These are phyloP conservation scores for Sebastes schlegelii DNA, from an alignment of 2,113 vertebrate species.

Conservation along the genomic window DNA sequence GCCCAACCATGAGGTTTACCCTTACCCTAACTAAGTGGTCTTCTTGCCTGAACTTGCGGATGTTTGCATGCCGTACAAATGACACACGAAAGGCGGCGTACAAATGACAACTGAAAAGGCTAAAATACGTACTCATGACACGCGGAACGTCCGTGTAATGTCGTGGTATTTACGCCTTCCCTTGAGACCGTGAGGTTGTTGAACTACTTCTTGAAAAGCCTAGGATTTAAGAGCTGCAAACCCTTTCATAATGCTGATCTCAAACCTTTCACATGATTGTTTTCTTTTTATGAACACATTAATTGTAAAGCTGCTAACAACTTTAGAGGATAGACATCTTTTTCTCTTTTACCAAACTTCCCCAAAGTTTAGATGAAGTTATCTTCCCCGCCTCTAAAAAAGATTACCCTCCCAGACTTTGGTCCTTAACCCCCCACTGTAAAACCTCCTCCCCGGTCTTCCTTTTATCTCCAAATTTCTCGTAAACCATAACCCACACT, in stretches of 20 bases:
- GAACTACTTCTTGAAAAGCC: too few species aligned
- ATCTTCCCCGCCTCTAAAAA: constrained; percentile 43
- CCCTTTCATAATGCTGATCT: background rate
- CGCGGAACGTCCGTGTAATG: too few species aligned
- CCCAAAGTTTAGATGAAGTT: constrained; percentile 62
- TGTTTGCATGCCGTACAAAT: too few species aligned
- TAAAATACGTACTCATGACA: too few species aligned
- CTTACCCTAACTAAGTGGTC: too few species aligned
- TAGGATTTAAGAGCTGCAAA: background rate
- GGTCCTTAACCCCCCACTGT: constrained; percentile 50
- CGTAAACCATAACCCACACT: constrained; percentile 62
- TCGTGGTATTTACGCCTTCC: too few species aligned
- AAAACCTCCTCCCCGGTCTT: constrained; percentile 52
- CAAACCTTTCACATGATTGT: background rate
- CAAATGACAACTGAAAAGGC: too few species aligned
- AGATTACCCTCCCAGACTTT: constrained; percentile 25
- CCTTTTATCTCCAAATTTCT: constrained; percentile 76
- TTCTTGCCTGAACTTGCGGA: too few species aligned
- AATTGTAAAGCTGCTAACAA: background rate
- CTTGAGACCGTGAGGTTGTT: too few species aligned
- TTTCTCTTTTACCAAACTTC: background rate
- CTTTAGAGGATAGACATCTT: background rate
- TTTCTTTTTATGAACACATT: background rate
- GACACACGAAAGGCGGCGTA: too few species aligned
- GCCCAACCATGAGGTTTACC: too few species aligned